Percentiles rank a stretch among this genome's conserved stretches.
Conservation (phyloP, 2,113 vertebrate genomes). For the Ammodytes marinus region DNA sequence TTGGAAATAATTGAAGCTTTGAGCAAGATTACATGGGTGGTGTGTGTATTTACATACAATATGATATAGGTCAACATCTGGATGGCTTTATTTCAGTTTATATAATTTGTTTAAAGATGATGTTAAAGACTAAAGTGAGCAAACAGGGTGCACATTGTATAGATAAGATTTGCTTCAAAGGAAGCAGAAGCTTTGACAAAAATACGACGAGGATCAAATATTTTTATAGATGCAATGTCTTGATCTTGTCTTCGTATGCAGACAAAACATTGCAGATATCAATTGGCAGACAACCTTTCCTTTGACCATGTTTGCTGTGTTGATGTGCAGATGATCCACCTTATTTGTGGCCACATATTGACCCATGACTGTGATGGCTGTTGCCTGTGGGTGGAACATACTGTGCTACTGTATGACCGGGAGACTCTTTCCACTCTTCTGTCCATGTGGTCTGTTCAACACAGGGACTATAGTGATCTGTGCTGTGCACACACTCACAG, state of each 20-base stretch:
- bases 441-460: conserved; percentile 4
- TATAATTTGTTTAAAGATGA: conserved; percentile 9
- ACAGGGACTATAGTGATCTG: background rate
- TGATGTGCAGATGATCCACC: background rate
- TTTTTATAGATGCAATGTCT: background rate
- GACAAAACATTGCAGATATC: background rate
- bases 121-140: background rate
- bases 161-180: background rate
- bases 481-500: conserved; percentile 4
- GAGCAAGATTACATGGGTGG: conserved; percentile 1
- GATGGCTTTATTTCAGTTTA: background rate
- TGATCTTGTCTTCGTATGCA: background rate
- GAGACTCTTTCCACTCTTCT: conserved; percentile 43
- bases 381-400: conserved; percentile 24
- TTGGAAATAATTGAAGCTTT: conserved; percentile 38
- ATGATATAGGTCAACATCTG: conserved; percentile 15
- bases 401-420: background rate
- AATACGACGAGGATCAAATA: background rate
- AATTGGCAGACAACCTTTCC: background rate
- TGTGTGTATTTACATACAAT: conserved; percentile 1
- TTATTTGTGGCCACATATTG: conserved; percentile 33
- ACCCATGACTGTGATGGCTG: conserved; percentile 19
- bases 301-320: background rate
- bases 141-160: background rate
- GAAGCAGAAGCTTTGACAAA: conserved; percentile 4